Evolutionary conservation across 37 sponge, comb jelly and placozoan genomes (phyloP).

Genomic region (Dysidea cf. avara): DNA sequence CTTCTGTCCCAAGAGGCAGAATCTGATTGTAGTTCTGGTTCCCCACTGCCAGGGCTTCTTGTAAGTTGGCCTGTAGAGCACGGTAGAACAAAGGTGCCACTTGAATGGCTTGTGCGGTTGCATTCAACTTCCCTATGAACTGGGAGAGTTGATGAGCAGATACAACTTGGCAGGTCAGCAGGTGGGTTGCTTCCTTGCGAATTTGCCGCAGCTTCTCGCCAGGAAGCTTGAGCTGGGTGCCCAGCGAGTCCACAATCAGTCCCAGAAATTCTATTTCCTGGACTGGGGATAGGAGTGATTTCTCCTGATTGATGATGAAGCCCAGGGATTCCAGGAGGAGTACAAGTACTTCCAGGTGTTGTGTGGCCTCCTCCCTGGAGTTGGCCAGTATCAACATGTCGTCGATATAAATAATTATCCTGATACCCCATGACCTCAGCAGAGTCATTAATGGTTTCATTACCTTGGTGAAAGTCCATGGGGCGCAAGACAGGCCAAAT

Average conservation of each 20-base stretch:
- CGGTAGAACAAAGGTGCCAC: conserved; percentile 32
- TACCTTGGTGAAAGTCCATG: neutral
- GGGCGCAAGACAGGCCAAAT: too few species aligned
- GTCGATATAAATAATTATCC: conserved; percentile 11
- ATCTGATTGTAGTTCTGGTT: neutral
- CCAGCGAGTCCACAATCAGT: conserved; percentile 17
- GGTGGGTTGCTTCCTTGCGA: neutral
- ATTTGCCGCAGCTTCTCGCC: neutral
- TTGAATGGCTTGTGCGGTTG: conserved; percentile 2
- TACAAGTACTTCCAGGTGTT: neutral
- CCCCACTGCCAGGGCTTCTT: neutral
- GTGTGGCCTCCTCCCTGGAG: neutral
- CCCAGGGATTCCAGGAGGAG: conserved; percentile 7
- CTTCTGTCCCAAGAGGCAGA: neutral
- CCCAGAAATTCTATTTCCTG: conserved; percentile 35
- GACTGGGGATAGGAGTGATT: neutral
- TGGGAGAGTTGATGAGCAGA: conserved; percentile 8
- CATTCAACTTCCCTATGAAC: conserved; percentile 24
- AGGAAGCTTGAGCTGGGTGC: conserved; percentile 13
- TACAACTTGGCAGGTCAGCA: neutral
- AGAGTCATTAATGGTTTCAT: conserved; percentile 5
- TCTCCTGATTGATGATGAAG: conserved; percentile 20
- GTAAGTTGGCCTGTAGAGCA: neutral
- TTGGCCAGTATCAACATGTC: conserved; percentile 7
- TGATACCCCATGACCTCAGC: neutral